phyloP scores from a whole-genome alignment of 2,797 vertebrate genomes.

The Meda fulgida region DNA sequence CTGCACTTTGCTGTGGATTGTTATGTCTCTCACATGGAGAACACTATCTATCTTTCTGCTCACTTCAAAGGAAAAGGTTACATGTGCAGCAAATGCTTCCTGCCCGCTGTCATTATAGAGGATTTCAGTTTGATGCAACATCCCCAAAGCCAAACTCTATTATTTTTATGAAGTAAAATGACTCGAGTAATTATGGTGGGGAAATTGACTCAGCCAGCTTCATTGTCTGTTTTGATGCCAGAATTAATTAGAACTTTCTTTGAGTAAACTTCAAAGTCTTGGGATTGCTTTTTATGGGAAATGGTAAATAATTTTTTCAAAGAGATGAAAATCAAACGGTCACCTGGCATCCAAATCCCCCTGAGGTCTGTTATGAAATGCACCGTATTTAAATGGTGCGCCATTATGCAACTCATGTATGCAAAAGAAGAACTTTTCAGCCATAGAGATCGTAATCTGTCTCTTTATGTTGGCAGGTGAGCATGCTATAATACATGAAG shows the following conservation, averaged over 20 bases:
- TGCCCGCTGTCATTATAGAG: slow-evolving; percentile 9
- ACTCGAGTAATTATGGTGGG: slow-evolving; percentile 17
- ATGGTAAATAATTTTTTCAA: slow-evolving; percentile 13
- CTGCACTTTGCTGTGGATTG: slow-evolving; percentile 49
- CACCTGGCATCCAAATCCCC: slow-evolving; percentile 3
- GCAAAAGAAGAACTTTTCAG: neutral
- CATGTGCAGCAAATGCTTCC: slow-evolving; percentile 52
- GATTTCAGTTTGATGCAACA: slow-evolving; percentile 30
- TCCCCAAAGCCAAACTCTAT: slow-evolving; percentile 43
- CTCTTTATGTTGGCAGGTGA: slow-evolving; percentile 70
- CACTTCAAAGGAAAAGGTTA: slow-evolving; percentile 64
- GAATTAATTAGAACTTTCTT: slow-evolving; percentile 32
- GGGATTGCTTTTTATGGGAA: slow-evolving; percentile 16
- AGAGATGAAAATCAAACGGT: slow-evolving; percentile 14
- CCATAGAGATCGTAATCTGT: neutral
- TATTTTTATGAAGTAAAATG: slow-evolving; percentile 44
- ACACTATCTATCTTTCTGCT: slow-evolving; percentile 48
- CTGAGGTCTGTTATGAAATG: slow-evolving; percentile 10
- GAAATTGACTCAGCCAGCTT: slow-evolving; percentile 3
- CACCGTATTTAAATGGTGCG: neutral
- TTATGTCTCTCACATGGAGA: slow-evolving; percentile 41
- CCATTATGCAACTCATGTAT: neutral
- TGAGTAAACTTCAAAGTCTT: slow-evolving; percentile 46
- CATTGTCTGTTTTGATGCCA: slow-evolving; percentile 39
- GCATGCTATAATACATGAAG: slow-evolving; percentile 74